A percentile compares a stretch with the other conserved stretches of the same genome.
Evolutionary conservation across 1,140 invertebrate genomes (phyloP).

Genomic region (Coelopa frigida): DNA sequence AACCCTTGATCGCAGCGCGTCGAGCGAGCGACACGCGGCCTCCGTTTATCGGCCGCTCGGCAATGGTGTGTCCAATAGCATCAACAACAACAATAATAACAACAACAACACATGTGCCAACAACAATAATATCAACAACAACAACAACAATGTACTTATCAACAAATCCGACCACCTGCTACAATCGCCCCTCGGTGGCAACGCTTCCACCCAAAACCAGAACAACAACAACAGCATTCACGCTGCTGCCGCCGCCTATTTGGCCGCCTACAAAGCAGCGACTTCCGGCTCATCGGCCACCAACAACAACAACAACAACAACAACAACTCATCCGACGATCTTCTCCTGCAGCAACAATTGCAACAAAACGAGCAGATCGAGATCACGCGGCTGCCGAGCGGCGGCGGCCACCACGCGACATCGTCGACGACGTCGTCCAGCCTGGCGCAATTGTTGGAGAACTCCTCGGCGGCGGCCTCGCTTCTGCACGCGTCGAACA

Average conservation of each 20-base stretch:
- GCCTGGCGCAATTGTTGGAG: conserved; percentile 7
- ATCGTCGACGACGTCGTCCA: not conserved
- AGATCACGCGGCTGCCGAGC: conserved; percentile 32
- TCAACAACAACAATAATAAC: conserved; percentile 13
- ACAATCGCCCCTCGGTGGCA: conserved; percentile 31
- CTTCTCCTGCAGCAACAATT: conserved; percentile 27
- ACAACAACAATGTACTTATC: conserved; percentile 16
- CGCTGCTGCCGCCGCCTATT: conserved; percentile 24
- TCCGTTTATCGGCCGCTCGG: conserved; percentile 42
- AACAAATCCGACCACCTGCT: conserved; percentile 22
- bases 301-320: conserved; percentile 1
- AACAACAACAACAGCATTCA: conserved; percentile 32
- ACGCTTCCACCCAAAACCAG: conserved; percentile 31
- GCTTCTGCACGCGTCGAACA: conserved; percentile 19
- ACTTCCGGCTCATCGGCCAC: conserved; percentile 14
- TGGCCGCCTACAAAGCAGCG: conserved; percentile 7
- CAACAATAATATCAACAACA: conserved; percentile 3
- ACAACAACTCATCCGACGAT: conserved; percentile 15
- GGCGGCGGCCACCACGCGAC: not conserved
- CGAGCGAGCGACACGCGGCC: conserved; percentile 28
- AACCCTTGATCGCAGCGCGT: conserved; percentile 45
- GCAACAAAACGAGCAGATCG: conserved; percentile 40
- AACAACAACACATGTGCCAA: conserved; percentile 6
- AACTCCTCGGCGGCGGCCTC: conserved; percentile 8
- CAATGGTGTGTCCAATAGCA: conserved; percentile 18